phyloP scores from a whole-genome alignment of 1,140 invertebrate species.

The Cotesia chilonis region DNA sequence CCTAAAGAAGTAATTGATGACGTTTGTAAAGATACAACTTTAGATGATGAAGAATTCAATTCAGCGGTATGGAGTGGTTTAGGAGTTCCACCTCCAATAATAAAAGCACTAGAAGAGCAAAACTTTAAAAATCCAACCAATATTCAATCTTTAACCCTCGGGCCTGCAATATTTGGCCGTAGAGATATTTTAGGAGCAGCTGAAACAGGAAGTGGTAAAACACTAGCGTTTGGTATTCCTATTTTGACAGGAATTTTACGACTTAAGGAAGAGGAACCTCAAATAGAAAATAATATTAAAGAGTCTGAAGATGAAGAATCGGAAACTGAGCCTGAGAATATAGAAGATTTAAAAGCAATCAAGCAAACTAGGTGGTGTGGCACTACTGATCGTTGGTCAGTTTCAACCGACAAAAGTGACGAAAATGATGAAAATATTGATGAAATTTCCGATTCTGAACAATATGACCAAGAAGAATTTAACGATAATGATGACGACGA shows the following conservation, averaged over 20 bases:
- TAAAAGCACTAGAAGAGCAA: conserved; percentile 78
- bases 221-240: conserved; percentile 95
- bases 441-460: conserved; percentile 55
- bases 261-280: conserved; percentile 66
- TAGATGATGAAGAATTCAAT: conserved; percentile 49
- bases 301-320: not conserved
- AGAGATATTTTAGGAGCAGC: conserved; percentile 94
- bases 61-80: conserved; percentile 77
- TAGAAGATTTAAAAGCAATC: conserved; percentile 34
- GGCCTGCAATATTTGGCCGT: conserved; percentile 84
- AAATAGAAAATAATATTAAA: conserved; percentile 38
- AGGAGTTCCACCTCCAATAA: conserved; percentile 75
- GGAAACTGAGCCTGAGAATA: too few relatives aligned
- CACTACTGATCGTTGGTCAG: conserved; percentile 53
- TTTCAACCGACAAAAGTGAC: conserved; percentile 52
- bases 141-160: conserved; percentile 81
- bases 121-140: conserved; percentile 84
- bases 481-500: not conserved
- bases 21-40: too few relatives aligned
- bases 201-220: conserved; percentile 98
- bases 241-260: conserved; percentile 85
- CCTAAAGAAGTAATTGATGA: too few relatives aligned
- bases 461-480: conserved; percentile 42
- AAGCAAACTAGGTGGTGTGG: conserved; percentile 57
- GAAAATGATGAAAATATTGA: conserved; percentile 51